Conservation (phyloP, 1,140 invertebrate genomes). For the Copidosoma floridanum region DNA sequence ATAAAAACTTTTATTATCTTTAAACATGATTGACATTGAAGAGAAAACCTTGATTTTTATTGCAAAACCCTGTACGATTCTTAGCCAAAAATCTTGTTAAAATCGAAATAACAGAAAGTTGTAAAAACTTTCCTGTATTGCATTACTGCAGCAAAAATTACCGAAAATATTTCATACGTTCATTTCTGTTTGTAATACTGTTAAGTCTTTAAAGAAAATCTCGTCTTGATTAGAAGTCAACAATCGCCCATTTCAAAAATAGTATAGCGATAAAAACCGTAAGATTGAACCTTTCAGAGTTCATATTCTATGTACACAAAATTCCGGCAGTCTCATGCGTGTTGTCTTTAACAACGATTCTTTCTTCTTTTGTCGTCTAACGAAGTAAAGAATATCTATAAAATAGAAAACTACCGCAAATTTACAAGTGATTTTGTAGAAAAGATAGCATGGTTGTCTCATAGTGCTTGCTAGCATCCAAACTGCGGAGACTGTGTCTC, state of each 20-base stretch:
- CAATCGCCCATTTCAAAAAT: constrained; percentile 3
- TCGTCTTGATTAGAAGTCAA: constrained; percentile 20
- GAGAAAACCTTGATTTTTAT: constrained; percentile 13
- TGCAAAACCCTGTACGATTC: constrained; percentile 9
- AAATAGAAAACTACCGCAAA: constrained; percentile 12
- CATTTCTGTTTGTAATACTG: constrained; percentile 24
- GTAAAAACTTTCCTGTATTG: constrained; percentile 1
- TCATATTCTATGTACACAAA: constrained; percentile 39
- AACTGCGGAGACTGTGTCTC: constrained; percentile 86
- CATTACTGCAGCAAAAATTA: constrained; percentile 5
- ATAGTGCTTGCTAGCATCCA: constrained; percentile 94
- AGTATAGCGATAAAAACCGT: too few species aligned
- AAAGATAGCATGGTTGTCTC: constrained; percentile 91
- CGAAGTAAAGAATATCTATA: constrained; percentile 9
- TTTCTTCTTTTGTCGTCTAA: constrained; percentile 12
- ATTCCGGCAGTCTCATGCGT: constrained; percentile 42
- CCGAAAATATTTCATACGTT: constrained; percentile 17
- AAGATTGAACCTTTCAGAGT: constrained; percentile 3
- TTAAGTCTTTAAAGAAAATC: constrained; percentile 29
- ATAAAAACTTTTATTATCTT: constrained; percentile 18
- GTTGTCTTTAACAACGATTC: constrained; percentile 15
- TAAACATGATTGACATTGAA: constrained; percentile 11
- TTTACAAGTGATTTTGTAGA: constrained; percentile 83
- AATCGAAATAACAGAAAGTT: constrained; percentile 1
- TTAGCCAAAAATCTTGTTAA: constrained; percentile 10